Conservation (phyloP, 2,888 invertebrate species). For the Strigamia maritima region DNA sequence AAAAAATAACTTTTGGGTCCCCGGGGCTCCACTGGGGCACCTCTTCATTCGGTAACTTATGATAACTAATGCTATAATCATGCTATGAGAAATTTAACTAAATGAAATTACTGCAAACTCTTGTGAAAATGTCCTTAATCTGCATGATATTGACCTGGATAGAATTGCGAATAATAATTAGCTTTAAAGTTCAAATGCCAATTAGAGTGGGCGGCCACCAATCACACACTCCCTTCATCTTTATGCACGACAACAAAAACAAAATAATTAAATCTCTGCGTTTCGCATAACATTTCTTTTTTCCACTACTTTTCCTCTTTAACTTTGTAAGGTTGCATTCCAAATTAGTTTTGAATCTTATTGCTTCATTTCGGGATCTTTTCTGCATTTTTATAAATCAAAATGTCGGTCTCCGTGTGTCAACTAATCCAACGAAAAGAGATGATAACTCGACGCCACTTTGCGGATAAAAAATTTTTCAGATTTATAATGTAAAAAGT, state of each 20-base stretch:
- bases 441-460: no score
- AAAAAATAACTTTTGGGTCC: neutral
- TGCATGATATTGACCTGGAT: constrained; percentile 29
- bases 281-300: neutral
- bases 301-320: no score
- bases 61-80: neutral
- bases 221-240: neutral
- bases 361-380: neutral
- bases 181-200: constrained; percentile 24
- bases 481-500: no score
- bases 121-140: constrained; percentile 27
- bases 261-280: constrained; percentile 15
- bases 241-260: constrained; percentile 4
- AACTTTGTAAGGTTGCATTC: no score
- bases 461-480: no score
- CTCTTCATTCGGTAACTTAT: neutral
- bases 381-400: no score
- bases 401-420: no score
- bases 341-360: neutral
- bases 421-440: no score
- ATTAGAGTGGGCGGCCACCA: constrained; percentile 18
- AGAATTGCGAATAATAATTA: constrained; percentile 29
- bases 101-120: constrained; percentile 13
- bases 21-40: no score
- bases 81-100: neutral